phyloP scores from a whole-genome alignment of 92 coral and sea anemone genomes.

The Blastomussa wellsi region DNA sequence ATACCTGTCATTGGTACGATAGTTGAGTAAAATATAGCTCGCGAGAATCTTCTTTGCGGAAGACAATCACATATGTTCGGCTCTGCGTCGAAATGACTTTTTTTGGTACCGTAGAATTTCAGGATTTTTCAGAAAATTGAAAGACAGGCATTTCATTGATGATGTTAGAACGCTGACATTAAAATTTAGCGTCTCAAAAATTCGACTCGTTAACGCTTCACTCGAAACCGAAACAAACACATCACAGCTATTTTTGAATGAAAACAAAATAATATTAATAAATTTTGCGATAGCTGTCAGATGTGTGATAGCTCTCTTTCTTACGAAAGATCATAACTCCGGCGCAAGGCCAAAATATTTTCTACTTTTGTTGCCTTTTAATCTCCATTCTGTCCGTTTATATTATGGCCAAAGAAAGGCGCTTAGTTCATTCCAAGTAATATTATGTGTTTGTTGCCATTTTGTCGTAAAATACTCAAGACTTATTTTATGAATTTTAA shows the following conservation, averaged over 20 bases:
- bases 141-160: background rate
- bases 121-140: background rate
- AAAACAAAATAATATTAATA: conserved; percentile 34
- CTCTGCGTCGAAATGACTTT: background rate
- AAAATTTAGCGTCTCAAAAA: conserved; percentile 18
- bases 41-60: background rate
- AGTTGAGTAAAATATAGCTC: conserved; percentile 4
- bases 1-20: background rate
- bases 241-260: conserved; percentile 43
- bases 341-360: conserved; percentile 9
- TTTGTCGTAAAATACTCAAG: conserved; percentile 12
- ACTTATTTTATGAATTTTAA: background rate
- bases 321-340: background rate
- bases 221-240: conserved; percentile 36
- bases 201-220: background rate
- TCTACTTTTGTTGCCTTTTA: background rate
- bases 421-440: conserved; percentile 12
- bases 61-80: too few species aligned
- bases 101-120: background rate
- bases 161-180: background rate
- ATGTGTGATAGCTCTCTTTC: conserved; percentile 11
- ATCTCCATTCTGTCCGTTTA: background rate
- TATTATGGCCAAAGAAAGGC: background rate
- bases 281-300: conserved; percentile 29
- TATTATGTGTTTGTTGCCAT: conserved; percentile 19